phyloP scores from a whole-genome alignment of 2,888 invertebrate genomes.

The Deroplatys truncata region DNA sequence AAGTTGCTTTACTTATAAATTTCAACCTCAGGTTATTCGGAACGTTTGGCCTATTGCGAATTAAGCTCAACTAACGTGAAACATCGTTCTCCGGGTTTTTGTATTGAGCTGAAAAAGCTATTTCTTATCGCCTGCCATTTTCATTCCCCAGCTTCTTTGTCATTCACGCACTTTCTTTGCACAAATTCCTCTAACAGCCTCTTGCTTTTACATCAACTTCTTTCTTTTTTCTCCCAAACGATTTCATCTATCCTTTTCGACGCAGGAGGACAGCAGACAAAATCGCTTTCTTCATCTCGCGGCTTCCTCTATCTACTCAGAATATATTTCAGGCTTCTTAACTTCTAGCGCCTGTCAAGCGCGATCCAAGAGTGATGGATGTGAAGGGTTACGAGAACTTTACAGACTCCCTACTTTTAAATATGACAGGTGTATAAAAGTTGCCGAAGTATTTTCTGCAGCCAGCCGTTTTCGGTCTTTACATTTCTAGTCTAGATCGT shows the following conservation, averaged over 20 bases:
- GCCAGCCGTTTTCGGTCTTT: background rate
- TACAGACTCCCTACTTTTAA: background rate
- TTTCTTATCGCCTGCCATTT: background rate
- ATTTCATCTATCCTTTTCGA: background rate
- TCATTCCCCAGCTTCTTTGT: background rate
- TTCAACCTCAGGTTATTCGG: too few species aligned
- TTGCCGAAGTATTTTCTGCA: background rate
- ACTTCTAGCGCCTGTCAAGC: background rate
- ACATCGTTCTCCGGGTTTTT: background rate
- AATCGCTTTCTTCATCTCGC: background rate
- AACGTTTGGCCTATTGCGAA: too few species aligned
- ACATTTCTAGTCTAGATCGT: too few species aligned
- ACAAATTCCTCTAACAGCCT: background rate
- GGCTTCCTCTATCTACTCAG: background rate
- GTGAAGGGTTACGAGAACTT: background rate
- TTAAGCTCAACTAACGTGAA: too few species aligned
- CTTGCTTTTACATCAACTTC: background rate
- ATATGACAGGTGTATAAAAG: background rate
- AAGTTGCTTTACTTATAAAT: too few species aligned
- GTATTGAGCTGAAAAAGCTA: background rate
- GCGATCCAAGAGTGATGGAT: background rate
- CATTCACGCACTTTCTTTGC: background rate
- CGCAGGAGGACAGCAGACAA: background rate
- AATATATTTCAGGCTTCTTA: background rate
- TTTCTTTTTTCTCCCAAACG: background rate